Evolutionary conservation across 2,113 vertebrate species (phyloP).

Genomic region (Mus pahari): DNA sequence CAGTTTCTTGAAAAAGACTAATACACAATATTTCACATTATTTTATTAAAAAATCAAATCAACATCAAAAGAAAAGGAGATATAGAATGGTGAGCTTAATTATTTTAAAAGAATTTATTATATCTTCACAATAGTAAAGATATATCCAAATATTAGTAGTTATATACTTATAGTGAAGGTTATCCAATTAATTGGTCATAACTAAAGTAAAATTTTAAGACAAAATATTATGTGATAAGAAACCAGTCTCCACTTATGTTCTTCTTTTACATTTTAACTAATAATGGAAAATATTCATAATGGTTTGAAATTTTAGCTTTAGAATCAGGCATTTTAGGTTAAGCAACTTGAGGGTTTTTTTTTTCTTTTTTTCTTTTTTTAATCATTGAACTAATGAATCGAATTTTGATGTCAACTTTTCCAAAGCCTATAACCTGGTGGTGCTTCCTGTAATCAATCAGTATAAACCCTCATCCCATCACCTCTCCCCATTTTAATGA

Average conservation of each 20-base stretch:
- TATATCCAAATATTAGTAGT: not conserved
- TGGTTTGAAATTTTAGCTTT: not conserved
- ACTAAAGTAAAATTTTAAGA: not conserved
- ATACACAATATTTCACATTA: not conserved
- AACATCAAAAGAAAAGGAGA: not conserved
- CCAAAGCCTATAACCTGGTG: not conserved
- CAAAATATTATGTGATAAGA: not conserved
- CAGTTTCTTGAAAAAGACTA: not conserved
- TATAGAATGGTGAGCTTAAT: not conserved
- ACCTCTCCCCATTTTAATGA: too few relatives aligned
- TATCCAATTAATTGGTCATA: not conserved
- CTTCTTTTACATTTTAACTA: not conserved
- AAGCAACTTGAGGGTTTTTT: not conserved
- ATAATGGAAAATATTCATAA: not conserved
- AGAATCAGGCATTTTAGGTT: not conserved
- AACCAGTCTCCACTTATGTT: not conserved
- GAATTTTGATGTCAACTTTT: not conserved
- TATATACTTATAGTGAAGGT: not conserved
- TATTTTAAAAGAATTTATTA: conserved; percentile 1
- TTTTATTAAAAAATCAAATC: conserved; percentile 12
- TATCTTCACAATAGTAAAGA: not conserved
- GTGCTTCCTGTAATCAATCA: not conserved
- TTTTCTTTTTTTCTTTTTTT: not conserved
- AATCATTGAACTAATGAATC: not conserved
- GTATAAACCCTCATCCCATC: not conserved